phyloP scores from a whole-genome alignment of 2,888 invertebrate species.

The Coelinius sp. region DNA sequence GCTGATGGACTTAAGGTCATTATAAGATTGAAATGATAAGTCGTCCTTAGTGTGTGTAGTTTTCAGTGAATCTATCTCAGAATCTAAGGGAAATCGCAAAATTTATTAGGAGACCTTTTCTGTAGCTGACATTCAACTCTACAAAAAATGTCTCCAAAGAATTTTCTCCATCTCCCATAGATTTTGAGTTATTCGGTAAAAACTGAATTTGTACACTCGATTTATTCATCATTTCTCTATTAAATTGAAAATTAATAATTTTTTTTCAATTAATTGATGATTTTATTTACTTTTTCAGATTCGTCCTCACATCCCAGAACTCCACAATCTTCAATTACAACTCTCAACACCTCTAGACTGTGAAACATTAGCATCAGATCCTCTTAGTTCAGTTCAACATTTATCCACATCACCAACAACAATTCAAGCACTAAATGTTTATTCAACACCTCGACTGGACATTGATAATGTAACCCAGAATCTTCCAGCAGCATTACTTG shows the following conservation, averaged over 20 bases:
- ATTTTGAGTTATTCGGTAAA: no score
- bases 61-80: no score
- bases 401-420: constrained; percentile 67
- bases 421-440: constrained; percentile 70
- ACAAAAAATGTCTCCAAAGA: no score
- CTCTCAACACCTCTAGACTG: constrained; percentile 66
- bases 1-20: constrained; percentile 85
- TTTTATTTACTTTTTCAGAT: constrained; percentile 70
- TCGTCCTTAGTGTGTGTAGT: no score
- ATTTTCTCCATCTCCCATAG: not conserved
- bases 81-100: no score
- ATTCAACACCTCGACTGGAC: constrained; percentile 67
- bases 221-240: no score
- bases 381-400: constrained; percentile 65
- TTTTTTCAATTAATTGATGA: not conserved
- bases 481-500: constrained; percentile 69
- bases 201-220: not conserved
- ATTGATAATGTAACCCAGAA: constrained; percentile 69
- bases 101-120: no score
- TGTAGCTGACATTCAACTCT: no score
- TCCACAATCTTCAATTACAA: constrained; percentile 76
- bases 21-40: constrained; percentile 26
- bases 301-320: constrained; percentile 78
- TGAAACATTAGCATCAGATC: constrained; percentile 60
- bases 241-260: not conserved